Conservation (phyloP, 2,113 vertebrate genomes). For the Nibea albiflora region DNA sequence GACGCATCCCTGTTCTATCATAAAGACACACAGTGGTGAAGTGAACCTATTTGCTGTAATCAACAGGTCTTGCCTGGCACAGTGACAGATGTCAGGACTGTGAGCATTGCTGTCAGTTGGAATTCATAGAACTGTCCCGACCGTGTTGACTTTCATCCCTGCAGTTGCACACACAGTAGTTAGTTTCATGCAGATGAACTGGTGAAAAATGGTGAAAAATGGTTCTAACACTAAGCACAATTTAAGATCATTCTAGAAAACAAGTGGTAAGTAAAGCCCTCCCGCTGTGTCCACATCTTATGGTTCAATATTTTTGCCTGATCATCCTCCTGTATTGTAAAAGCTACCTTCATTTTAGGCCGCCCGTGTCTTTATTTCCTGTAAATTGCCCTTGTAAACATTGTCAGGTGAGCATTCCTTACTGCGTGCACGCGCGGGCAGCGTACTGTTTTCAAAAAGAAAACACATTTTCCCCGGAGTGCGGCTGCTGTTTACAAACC, state of each 20-base stretch:
- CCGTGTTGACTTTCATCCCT: constrained; percentile 15
- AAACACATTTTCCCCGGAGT: constrained; percentile 84
- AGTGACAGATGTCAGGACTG: constrained; percentile 75
- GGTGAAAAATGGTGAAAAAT: too few relatives aligned
- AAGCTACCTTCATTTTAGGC: constrained; percentile 48
- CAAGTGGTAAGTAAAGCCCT: constrained; percentile 1
- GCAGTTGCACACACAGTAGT: constrained; percentile 7
- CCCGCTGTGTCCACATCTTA: background rate
- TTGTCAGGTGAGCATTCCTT: constrained; percentile 58
- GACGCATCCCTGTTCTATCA: constrained; percentile 4
- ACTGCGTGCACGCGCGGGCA: constrained; percentile 62
- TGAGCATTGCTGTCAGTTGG: constrained; percentile 47
- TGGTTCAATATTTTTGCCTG: constrained; percentile 17
- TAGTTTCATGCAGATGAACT: too few relatives aligned
- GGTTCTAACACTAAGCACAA: too few relatives aligned
- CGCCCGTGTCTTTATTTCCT: constrained; percentile 68
- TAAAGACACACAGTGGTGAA: constrained; percentile 25
- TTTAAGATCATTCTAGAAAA: constrained; percentile 19
- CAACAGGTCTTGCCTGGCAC: constrained; percentile 70
- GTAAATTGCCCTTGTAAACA: constrained; percentile 79
- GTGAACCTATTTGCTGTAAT: constrained; percentile 35
- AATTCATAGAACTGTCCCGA: constrained; percentile 73
- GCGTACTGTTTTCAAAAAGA: constrained; percentile 84
- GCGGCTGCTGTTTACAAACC: constrained; percentile 90
- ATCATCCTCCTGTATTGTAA: constrained; percentile 42